Percentiles rank a stretch among this genome's conserved stretches.
These are phyloP conservation scores for Carcinoscorpius rotundicauda DNA, from an alignment of 1,140 invertebrate species.

Conservation along the genomic window DNA sequence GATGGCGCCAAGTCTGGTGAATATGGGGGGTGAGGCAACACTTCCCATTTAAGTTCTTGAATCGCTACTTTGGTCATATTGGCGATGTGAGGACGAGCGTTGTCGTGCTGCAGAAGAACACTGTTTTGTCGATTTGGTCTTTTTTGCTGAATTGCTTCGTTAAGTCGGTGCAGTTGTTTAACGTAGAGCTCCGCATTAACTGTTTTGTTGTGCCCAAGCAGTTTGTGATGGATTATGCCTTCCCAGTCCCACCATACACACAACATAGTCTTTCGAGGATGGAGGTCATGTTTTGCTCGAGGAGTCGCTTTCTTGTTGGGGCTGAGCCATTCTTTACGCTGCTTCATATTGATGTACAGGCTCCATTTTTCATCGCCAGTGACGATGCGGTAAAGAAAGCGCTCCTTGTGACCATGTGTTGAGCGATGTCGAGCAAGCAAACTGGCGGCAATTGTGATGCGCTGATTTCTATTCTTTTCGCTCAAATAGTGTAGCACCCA, in stretches of 20 bases:
- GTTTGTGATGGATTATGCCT: constrained; percentile 13
- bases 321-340: constrained; percentile 11
- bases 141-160: constrained; percentile 2
- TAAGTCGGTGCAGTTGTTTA: constrained; percentile 13
- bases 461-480: constrained; percentile 8
- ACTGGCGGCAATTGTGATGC: constrained; percentile 4
- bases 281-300: constrained; percentile 5
- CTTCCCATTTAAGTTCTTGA: constrained; percentile 33
- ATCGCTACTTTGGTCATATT: constrained; percentile 20
- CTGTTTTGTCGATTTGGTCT: neutral
- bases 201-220: constrained; percentile 16
- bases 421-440: constrained; percentile 4
- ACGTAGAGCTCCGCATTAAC: constrained; percentile 13
- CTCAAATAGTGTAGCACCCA: constrained; percentile 4
- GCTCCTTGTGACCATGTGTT: constrained; percentile 6
- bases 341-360: constrained; percentile 10
- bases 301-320: neutral
- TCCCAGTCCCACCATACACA: constrained; percentile 14
- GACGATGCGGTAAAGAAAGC: constrained; percentile 13
- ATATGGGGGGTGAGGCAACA: constrained; percentile 37
- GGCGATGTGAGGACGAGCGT: constrained; percentile 22
- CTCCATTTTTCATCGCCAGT: constrained; percentile 15
- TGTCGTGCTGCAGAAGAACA: constrained; percentile 23
- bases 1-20: constrained; percentile 34
- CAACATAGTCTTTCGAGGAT: constrained; percentile 10